Evolutionary conservation across 23 tunicate species (phyloP).

Genomic region (Oikopleura dioica): DNA sequence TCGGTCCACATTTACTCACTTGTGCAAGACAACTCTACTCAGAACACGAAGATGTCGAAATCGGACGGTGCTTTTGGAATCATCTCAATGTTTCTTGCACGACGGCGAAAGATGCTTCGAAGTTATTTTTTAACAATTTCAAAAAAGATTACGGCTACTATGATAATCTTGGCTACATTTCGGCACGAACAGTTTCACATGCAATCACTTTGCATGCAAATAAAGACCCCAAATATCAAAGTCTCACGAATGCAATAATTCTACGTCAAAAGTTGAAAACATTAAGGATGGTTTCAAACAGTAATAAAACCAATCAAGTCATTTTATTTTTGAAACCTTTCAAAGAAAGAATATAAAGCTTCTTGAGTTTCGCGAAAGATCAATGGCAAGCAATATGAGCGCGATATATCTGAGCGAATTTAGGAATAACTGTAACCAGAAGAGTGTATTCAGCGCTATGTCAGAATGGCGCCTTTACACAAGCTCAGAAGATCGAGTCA

Average conservation of each 20-base stretch:
- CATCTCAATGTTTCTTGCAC: conserved; percentile 22
- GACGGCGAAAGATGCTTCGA: conserved; percentile 17
- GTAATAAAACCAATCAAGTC: neutral
- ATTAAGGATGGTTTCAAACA: neutral
- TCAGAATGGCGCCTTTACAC: neutral
- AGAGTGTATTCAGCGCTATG: neutral
- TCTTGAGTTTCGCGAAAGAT: no score
- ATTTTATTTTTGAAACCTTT: neutral
- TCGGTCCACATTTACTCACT: conserved; percentile 24
- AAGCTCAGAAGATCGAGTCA: neutral
- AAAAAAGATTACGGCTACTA: neutral
- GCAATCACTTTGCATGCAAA: neutral
- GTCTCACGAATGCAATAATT: neutral
- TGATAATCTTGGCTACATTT: neutral
- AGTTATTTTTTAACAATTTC: conserved; percentile 24
- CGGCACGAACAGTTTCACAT: neutral
- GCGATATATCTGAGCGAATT: no score
- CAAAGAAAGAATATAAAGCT: neutral
- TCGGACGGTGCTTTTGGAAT: conserved; percentile 33
- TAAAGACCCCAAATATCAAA: neutral
- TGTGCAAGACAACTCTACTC: conserved; percentile 24
- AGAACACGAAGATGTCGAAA: conserved; percentile 66
- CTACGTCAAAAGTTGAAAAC: neutral
- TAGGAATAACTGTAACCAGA: no score
- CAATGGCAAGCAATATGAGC: no score